A percentile compares a stretch with the other conserved stretches of the same genome.
phyloP scores from a whole-genome alignment of 2,888 invertebrate genomes.

The Caenorhabditis sinica region DNA sequence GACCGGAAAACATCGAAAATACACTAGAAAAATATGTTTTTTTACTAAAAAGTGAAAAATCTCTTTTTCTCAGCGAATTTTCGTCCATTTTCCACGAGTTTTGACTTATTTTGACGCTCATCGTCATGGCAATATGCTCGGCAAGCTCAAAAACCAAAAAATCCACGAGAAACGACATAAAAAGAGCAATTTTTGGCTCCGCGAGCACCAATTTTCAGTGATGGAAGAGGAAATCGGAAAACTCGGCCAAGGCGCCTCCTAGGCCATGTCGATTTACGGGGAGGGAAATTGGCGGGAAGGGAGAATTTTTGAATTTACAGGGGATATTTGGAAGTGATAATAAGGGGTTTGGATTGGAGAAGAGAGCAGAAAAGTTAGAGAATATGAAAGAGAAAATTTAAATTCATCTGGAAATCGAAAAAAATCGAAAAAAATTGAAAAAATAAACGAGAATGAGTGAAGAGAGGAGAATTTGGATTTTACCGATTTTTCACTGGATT shows the following conservation, averaged over 20 bases:
- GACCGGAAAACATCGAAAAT: background rate
- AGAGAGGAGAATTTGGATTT: too few species aligned
- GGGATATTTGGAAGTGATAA: background rate
- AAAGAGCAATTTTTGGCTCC: background rate
- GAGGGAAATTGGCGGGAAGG: slow-evolving; percentile 1
- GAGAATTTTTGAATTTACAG: background rate
- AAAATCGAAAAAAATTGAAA: too few species aligned
- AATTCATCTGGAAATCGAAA: background rate
- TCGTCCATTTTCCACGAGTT: background rate
- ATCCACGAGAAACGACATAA: background rate
- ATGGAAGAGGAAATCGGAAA: slow-evolving; percentile 6
- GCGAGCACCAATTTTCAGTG: background rate
- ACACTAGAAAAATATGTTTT: background rate
- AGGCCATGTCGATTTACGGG: slow-evolving; percentile 11
- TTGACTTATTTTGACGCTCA: slow-evolving; percentile 9
- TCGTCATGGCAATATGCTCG: background rate
- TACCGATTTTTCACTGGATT: too few species aligned
- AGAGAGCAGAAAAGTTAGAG: background rate
- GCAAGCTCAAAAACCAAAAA: background rate
- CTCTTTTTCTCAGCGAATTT: background rate
- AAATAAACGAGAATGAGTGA: too few species aligned
- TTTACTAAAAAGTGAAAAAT: background rate
- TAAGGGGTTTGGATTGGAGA: background rate
- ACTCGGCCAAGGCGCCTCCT: slow-evolving; percentile 9
- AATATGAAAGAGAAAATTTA: background rate